Conservation (phyloP, 2,113 vertebrate genomes). For the Otus sunia region DNA sequence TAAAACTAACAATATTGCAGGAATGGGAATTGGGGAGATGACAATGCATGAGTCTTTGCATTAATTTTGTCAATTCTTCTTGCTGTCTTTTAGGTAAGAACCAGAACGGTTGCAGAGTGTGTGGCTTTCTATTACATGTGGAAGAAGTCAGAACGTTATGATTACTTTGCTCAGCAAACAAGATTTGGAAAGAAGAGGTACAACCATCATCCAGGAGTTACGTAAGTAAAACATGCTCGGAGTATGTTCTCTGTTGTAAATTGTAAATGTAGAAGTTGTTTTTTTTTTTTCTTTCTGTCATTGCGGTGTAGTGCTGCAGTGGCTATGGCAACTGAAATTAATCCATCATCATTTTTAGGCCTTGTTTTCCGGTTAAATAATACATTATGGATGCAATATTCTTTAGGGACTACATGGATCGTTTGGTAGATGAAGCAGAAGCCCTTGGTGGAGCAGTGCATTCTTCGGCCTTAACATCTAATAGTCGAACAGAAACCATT, state of each 20-base stretch:
- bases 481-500: constrained; percentile 80
- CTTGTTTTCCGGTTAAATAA: background rate
- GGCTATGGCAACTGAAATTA: background rate
- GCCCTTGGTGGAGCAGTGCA: constrained; percentile 85
- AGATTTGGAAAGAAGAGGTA: constrained; percentile 97
- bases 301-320: background rate
- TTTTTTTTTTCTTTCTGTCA: background rate
- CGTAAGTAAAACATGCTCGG: constrained; percentile 79
- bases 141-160: constrained; percentile 98
- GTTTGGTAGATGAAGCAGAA: constrained; percentile 95
- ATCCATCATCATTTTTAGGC: background rate
- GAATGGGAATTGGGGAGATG: background rate
- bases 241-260: background rate
- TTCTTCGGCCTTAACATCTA: constrained; percentile 84
- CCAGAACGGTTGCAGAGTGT: constrained; percentile 93
- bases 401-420: constrained; percentile 94
- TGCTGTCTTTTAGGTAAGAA: constrained; percentile 80
- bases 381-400: background rate
- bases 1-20: background rate
- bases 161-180: constrained; percentile 96
- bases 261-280: background rate
- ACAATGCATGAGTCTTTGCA: background rate
- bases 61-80: background rate
- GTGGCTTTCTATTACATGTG: constrained; percentile 99
- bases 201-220: constrained; percentile 95